These are phyloP conservation scores for Onthophagus sagittarius DNA, from an alignment of 2,888 invertebrate species.

Conservation along the genomic window DNA sequence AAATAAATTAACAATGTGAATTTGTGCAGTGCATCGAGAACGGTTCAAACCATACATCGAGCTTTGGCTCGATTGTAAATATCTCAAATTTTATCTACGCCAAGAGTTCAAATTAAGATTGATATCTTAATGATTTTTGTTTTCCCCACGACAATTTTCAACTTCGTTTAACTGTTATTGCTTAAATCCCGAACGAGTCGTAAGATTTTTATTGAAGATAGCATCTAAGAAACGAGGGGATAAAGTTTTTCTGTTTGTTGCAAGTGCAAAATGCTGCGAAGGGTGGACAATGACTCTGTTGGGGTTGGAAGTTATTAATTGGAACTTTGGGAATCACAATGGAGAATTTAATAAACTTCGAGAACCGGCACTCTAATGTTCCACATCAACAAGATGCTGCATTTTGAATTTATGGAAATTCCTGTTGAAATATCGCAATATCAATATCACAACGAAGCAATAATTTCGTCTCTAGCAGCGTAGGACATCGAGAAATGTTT, in stretches of 20 bases:
- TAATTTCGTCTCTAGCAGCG: background rate
- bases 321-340: background rate
- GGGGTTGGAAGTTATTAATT: background rate
- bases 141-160: background rate
- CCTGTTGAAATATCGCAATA: background rate
- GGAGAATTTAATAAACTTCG: background rate
- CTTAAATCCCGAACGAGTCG: background rate
- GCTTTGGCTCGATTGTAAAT: background rate
- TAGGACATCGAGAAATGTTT: background rate
- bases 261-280: background rate
- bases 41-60: background rate
- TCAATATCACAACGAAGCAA: background rate
- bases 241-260: background rate
- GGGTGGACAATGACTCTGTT: background rate
- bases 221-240: background rate
- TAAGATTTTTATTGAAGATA: background rate
- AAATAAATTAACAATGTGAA: background rate
- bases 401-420: no score
- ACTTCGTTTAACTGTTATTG: background rate
- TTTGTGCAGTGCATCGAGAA: background rate
- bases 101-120: background rate
- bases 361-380: background rate
- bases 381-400: background rate
- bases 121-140: background rate
- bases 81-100: background rate